Evolutionary conservation across 2,113 vertebrate species (phyloP).

Genomic region (Nansenia antarctica): DNA sequence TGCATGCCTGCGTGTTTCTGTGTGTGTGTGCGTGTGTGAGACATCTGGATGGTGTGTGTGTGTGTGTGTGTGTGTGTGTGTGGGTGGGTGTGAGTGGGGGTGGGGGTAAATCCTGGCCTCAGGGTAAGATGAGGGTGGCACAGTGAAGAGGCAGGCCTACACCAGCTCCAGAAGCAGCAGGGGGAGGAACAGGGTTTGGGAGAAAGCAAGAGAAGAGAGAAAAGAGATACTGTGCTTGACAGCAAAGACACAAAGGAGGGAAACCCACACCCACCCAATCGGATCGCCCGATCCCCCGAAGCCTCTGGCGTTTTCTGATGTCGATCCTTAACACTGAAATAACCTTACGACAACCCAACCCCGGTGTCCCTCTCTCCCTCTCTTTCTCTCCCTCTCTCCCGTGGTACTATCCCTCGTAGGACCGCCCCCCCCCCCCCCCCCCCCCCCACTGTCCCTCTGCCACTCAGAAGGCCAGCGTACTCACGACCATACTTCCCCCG

Average conservation of each 20-base stretch:
- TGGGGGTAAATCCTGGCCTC: conserved; percentile 57
- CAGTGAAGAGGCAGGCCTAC: conserved; percentile 40
- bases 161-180: conserved; percentile 43
- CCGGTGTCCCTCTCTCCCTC: too few species aligned
- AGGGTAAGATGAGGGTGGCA: conserved; percentile 65
- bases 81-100: conserved; percentile 13
- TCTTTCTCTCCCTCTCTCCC: too few species aligned
- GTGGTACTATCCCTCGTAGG: too few species aligned
- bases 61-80: conserved; percentile 22
- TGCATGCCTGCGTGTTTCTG: too few species aligned
- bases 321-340: too few species aligned
- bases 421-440: too few species aligned
- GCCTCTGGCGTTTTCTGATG: too few species aligned
- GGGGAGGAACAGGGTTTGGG: conserved; percentile 29
- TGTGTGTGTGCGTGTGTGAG: conserved; percentile 20
- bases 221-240: background rate
- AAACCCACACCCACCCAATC: conserved; percentile 25
- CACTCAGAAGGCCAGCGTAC: conserved; percentile 46
- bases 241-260: conserved; percentile 7
- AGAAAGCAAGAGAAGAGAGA: background rate
- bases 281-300: too few species aligned
- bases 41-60: conserved; percentile 45
- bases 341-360: too few species aligned
- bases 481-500: too few species aligned
- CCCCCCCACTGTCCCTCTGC: conserved; percentile 31